Conservation (phyloP, 1,140 invertebrate species). For the Tenebrio molitor region DNA sequence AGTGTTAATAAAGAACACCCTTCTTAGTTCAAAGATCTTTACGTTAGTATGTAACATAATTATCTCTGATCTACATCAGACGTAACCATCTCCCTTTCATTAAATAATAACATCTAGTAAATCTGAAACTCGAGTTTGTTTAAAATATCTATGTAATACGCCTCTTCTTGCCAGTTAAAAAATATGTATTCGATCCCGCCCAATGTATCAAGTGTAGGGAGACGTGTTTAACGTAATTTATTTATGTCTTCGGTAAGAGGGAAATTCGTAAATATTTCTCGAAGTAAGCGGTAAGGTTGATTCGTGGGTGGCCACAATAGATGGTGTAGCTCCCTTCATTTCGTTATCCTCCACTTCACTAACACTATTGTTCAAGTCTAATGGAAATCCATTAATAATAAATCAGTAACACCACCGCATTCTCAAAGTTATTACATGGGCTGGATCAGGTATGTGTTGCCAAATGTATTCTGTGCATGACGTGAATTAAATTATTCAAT, state of each 20-base stretch:
- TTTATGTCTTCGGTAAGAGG: constrained; percentile 43
- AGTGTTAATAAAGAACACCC: constrained; percentile 24
- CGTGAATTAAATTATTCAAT: constrained; percentile 41
- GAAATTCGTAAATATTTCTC: constrained; percentile 55
- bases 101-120: neutral
- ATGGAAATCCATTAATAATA: constrained; percentile 64
- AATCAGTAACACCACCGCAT: constrained; percentile 58
- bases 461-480: constrained; percentile 38
- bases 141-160: constrained; percentile 15
- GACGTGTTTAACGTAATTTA: constrained; percentile 42
- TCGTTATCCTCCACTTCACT: constrained; percentile 53
- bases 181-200: constrained; percentile 34
- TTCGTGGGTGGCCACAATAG: constrained; percentile 52
- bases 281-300: constrained; percentile 38
- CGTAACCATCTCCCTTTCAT: no score
- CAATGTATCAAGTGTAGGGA: constrained; percentile 37
- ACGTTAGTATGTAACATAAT: no score
- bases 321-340: constrained; percentile 45
- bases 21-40: no score
- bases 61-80: no score
- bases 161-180: neutral
- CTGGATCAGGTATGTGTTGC: constrained; percentile 42
- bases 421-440: constrained; percentile 57
- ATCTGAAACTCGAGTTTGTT: neutral
- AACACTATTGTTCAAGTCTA: constrained; percentile 60